A percentile compares a stretch with the other conserved stretches of the same genome.
These are phyloP conservation scores for Pycnomerus fuliginosus DNA, from an alignment of 2,888 invertebrate species.

Conservation along the genomic window DNA sequence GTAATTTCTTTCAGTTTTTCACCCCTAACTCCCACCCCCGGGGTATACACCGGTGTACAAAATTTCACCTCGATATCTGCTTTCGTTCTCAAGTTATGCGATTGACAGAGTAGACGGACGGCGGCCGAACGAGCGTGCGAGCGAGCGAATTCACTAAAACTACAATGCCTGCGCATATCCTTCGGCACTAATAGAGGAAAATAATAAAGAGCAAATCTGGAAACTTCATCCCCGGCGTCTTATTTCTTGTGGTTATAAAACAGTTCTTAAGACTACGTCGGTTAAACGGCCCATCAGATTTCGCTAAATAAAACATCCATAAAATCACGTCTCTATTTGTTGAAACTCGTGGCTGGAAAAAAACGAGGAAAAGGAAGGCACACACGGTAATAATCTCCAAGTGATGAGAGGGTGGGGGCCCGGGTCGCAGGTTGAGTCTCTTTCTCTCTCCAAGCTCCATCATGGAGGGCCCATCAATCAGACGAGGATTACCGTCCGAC, in stretches of 20 bases:
- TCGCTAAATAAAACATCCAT: conserved; percentile 25
- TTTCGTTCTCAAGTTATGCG: too few species aligned
- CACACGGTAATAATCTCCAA: conserved; percentile 41
- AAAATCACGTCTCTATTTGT: conserved; percentile 22
- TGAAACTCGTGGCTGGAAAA: conserved; percentile 10
- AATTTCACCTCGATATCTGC: too few species aligned
- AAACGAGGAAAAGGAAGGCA: conserved; percentile 2
- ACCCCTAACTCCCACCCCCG: too few species aligned
- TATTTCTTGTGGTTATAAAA: conserved; percentile 10
- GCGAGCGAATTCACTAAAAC: too few species aligned
- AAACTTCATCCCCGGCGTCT: conserved; percentile 11
- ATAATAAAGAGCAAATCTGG: conserved; percentile 4
- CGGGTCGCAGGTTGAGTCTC: conserved; percentile 28
- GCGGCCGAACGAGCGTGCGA: too few species aligned
- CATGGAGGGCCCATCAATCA: conserved; percentile 52
- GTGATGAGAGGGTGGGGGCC: conserved; percentile 41
- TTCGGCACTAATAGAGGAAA: too few species aligned
- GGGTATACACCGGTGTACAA: too few species aligned
- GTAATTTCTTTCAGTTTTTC: too few species aligned
- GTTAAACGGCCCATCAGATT: conserved; percentile 23
- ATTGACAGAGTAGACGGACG: too few species aligned
- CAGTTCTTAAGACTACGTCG: conserved; percentile 8
- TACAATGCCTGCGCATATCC: too few species aligned
- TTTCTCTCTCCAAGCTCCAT: conserved; percentile 34
- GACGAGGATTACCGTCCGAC: conserved; percentile 50